A percentile compares a stretch with the other conserved stretches of the same genome.
These are phyloP conservation scores for Phocoena sinus DNA, from an alignment of 2,113 vertebrate genomes.

Conservation along the genomic window DNA sequence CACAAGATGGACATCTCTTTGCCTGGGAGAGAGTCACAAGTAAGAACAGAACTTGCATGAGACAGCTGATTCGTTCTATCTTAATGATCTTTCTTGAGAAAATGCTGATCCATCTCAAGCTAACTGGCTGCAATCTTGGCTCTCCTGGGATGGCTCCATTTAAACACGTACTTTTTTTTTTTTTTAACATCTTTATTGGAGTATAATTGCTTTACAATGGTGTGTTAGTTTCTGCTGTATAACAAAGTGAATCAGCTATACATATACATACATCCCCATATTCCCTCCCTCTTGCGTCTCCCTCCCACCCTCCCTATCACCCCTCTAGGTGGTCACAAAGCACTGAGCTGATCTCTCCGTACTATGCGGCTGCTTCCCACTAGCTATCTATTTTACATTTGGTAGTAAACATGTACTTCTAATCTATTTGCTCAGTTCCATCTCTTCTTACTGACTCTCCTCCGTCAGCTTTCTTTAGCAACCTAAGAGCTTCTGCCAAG, in stretches of 20 bases:
- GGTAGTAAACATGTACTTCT: not conserved
- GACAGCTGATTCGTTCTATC: not conserved
- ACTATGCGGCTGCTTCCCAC: too few relatives aligned
- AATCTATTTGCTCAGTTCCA: not conserved
- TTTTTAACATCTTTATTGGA: too few relatives aligned
- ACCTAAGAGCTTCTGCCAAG: constrained; percentile 50
- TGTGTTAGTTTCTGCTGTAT: too few relatives aligned
- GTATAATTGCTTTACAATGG: too few relatives aligned
- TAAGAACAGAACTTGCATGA: not conserved
- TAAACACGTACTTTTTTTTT: not conserved
- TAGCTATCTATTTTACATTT: too few relatives aligned
- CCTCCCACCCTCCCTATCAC: too few relatives aligned
- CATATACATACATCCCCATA: too few relatives aligned
- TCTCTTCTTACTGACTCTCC: not conserved
- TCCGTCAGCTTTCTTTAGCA: constrained; percentile 45
- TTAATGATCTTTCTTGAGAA: not conserved
- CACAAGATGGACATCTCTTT: not conserved
- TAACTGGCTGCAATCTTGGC: not conserved
- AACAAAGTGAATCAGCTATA: too few relatives aligned
- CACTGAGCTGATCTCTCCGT: too few relatives aligned
- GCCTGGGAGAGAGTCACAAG: not conserved
- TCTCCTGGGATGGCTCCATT: not conserved
- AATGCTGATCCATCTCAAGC: not conserved
- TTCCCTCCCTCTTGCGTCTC: too few relatives aligned
- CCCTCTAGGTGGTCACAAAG: too few relatives aligned